Conservation (phyloP, 2,888 invertebrate species). For the Acanthosepion esculentum region DNA sequence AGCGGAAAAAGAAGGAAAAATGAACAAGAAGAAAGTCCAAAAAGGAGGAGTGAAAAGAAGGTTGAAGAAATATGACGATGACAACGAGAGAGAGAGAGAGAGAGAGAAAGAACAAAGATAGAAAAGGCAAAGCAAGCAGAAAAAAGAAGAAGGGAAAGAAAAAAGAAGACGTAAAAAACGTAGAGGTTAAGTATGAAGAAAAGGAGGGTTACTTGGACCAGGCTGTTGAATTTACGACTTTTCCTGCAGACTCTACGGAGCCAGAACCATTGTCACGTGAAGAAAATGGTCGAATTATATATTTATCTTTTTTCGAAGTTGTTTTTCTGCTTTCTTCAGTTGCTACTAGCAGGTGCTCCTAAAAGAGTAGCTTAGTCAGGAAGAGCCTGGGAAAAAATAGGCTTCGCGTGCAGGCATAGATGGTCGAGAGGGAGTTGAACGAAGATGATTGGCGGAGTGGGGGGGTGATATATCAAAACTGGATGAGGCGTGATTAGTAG, state of each 20-base stretch:
- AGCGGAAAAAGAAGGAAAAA: not conserved
- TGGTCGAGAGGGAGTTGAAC: not conserved
- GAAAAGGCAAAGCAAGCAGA: not conserved
- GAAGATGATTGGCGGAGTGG: fast-evolving
- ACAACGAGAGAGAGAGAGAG: not conserved
- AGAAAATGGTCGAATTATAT: not conserved
- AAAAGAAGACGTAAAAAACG: not conserved
- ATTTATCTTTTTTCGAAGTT: not conserved
- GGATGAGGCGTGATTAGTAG: slow-evolving; percentile 13
- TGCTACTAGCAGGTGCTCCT: not conserved
- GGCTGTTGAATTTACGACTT: not conserved
- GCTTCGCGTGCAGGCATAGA: not conserved
- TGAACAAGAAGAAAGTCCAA: not conserved
- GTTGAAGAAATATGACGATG: not conserved
- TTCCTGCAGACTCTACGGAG: not conserved
- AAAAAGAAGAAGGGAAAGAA: not conserved
- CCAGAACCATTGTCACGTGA: slow-evolving; percentile 22
- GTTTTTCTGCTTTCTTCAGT: not conserved
- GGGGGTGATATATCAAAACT: not conserved
- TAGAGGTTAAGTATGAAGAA: not conserved
- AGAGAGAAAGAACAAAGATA: not conserved
- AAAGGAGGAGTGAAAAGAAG: not conserved
- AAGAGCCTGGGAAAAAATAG: not conserved
- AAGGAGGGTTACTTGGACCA: no score
- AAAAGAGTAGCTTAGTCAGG: not conserved